Evolutionary conservation across 2,888 invertebrate species (phyloP), one percentile per base, ranked within the genome.

Genomic region (Euplagia quadripunctaria): DNA sequence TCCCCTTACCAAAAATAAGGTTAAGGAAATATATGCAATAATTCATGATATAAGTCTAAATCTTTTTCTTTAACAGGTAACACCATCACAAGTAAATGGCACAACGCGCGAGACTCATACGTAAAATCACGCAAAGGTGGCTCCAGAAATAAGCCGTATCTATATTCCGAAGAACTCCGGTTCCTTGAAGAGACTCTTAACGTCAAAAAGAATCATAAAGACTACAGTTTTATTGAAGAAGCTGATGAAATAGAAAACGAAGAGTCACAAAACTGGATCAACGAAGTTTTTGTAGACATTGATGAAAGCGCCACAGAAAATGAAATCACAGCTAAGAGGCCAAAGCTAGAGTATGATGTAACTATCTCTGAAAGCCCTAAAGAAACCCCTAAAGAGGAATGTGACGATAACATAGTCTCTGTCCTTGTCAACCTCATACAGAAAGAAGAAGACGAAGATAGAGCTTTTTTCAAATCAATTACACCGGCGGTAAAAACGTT

Each of bases 371-470:
- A 70, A n/a, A 72, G 70, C 42, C 72, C 75, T 4, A 72, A 72
- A 64, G 72, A 75, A 67, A 49, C 70, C 7, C 14, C 70, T 31
- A 85, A 82, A 73, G 87, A 86, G 6, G 71, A 85, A 4, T 49
- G 64, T 0, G 87, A 88, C 12, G 87, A 88, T 8, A 89, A 82
- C 61, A 82, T 93, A 14, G 85, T 91, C 0, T 74, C 87, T 0
- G 82, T 93, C 7, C 86, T 94, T 20, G 88, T 90, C 12, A 91
- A 85, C 72, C 76, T 94, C 51, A 87, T 94, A 61, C 88, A 90
- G n/a, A 91, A 86, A 52, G 94, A 94, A 70, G 92, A 93, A 8
- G 94, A 94, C 46, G 94, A 94, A 68, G 94, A 94, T 63, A 88
- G 91, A 64, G 89, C 93, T 0, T 94, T 94, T 83, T 94, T 94